A percentile compares a stretch with the other conserved stretches of the same genome.
phyloP scores from a whole-genome alignment of 2,888 invertebrate species.

The Sminthurides aquaticus region DNA sequence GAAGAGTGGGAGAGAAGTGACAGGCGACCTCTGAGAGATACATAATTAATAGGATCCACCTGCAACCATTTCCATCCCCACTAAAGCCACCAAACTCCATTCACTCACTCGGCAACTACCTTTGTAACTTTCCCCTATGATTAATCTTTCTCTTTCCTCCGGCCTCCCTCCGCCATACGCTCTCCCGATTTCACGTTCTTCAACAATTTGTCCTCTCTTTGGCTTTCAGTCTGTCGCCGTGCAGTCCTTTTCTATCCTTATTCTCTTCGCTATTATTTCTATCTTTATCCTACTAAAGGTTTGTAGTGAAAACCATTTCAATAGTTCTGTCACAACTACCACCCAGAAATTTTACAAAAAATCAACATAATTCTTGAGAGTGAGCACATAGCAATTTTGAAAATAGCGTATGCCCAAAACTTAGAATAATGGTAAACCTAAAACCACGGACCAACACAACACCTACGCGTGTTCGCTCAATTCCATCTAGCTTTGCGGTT shows the following conservation, averaged over 20 bases:
- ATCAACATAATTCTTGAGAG: too few species aligned
- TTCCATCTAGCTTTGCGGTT: too few species aligned
- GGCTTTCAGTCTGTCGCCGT: too few species aligned
- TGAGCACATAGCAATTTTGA: too few species aligned
- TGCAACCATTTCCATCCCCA: conserved; percentile 26
- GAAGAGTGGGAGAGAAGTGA: conserved; percentile 24
- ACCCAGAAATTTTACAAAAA: too few species aligned
- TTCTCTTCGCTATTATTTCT: too few species aligned
- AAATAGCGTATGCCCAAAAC: too few species aligned
- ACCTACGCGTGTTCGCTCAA: too few species aligned
- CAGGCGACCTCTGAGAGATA: conserved; percentile 29
- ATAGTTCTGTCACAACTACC: not conserved
- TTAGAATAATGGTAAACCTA: too few species aligned
- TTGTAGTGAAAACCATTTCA: not conserved
- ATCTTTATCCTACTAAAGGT: too few species aligned
- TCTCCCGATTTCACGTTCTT: not conserved
- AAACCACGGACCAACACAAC: too few species aligned
- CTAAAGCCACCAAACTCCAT: not conserved
- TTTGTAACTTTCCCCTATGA: conserved; percentile 14
- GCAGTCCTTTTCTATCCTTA: not conserved
- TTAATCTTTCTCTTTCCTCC: not conserved
- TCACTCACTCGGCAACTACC: conserved; percentile 6
- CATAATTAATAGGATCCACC: conserved; percentile 36
- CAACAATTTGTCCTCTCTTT: not conserved
- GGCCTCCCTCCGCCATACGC: not conserved